phyloP scores from a whole-genome alignment of 2,113 vertebrate genomes.

The Melanostigma gelatinosum region DNA sequence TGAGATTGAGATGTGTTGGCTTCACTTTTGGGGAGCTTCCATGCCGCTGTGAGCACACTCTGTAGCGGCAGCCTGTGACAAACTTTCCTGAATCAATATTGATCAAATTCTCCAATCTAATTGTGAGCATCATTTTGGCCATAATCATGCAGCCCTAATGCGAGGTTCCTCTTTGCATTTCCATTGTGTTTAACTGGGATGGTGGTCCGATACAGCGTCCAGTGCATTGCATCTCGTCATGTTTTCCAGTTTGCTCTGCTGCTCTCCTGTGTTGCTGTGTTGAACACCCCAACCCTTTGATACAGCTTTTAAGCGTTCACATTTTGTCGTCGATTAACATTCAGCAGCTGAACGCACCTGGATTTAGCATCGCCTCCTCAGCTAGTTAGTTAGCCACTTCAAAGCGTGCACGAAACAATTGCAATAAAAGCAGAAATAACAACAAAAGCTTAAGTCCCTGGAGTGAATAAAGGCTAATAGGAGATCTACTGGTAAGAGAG shows the following conservation, averaged over 20 bases:
- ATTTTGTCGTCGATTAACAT: background rate
- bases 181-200: background rate
- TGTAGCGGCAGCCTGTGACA: background rate
- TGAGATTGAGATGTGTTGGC: background rate
- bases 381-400: background rate
- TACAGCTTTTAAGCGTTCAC: background rate
- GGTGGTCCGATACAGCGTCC: too few species aligned
- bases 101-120: too few species aligned
- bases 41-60: too few species aligned
- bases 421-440: background rate
- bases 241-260: background rate
- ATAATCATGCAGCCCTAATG: background rate
- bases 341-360: background rate
- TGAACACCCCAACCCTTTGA: background rate
- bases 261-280: background rate
- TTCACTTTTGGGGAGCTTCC: background rate
- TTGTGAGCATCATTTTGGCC: too few species aligned
- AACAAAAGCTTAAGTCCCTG: background rate
- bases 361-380: background rate
- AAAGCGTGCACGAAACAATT: background rate
- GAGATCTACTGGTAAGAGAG: background rate
- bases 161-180: background rate
- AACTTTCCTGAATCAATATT: background rate
- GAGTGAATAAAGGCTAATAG: background rate
- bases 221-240: background rate